Evolutionary conservation across 23 tunicate genomes (phyloP).

Genomic region (Halocynthia roretzi): DNA sequence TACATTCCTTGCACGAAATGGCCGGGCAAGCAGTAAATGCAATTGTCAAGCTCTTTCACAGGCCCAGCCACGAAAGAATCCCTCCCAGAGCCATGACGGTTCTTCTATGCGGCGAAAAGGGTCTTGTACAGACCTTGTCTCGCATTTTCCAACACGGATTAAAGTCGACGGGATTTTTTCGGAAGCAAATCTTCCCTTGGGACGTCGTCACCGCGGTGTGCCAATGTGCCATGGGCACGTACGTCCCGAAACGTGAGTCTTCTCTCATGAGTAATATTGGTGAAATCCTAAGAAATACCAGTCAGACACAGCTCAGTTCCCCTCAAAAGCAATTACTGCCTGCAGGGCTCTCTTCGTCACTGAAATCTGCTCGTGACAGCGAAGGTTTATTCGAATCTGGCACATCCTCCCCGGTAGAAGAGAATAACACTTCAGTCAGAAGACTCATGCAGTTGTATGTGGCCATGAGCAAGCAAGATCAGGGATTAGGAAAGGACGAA

Average conservation of each 20-base stretch:
- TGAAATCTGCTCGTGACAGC: neutral
- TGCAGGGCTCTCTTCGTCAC: neutral
- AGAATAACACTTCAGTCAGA: neutral
- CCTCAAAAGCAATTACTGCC: neutral
- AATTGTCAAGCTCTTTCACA: conserved; percentile 53
- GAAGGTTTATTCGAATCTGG: too few species aligned
- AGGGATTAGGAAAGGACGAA: conserved; percentile 78
- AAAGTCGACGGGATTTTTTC: conserved; percentile 31
- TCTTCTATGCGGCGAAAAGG: conserved; percentile 28
- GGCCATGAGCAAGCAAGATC: neutral
- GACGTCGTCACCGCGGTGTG: conserved; percentile 47
- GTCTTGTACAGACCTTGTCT: conserved; percentile 48
- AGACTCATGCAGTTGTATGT: neutral
- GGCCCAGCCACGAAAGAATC: conserved; percentile 22
- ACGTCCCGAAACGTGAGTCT: neutral
- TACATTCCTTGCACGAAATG: conserved; percentile 44
- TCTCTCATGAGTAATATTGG: neutral
- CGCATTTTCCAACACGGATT: conserved; percentile 62
- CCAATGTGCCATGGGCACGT: conserved; percentile 16
- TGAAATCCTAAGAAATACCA: conserved; percentile 6
- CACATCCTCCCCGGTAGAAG: too few species aligned
- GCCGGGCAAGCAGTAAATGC: conserved; percentile 77
- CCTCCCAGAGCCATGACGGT: conserved; percentile 49
- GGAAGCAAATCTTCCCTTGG: conserved; percentile 46
- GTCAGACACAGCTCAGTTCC: neutral